A percentile compares a stretch with the other conserved stretches of the same genome.
phyloP scores from a whole-genome alignment of 2,888 invertebrate species.

The Euzetes globulus region DNA sequence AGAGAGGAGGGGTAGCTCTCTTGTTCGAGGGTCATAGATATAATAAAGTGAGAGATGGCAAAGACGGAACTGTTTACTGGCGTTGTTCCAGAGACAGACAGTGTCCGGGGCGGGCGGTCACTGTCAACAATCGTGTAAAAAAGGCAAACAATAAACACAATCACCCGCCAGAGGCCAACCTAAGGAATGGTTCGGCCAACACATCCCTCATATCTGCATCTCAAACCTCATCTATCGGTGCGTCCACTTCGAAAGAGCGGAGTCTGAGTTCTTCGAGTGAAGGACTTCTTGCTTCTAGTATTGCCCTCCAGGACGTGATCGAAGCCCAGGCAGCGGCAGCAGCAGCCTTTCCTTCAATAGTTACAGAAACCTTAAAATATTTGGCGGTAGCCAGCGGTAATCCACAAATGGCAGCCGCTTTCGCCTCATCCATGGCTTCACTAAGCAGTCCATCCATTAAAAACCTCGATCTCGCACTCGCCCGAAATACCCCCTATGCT shows the following conservation, averaged over 20 bases:
- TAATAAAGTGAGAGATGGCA: slow-evolving; percentile 43
- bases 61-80: slow-evolving; percentile 44
- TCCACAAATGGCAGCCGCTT: slow-evolving; percentile 41
- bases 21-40: slow-evolving; percentile 43
- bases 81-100: slow-evolving; percentile 43
- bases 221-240: not conserved
- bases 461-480: slow-evolving; percentile 15
- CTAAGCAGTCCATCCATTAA: slow-evolving; percentile 17
- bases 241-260: slow-evolving; percentile 12
- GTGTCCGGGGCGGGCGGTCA: slow-evolving; percentile 43
- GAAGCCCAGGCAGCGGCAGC: slow-evolving; percentile 34
- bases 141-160: slow-evolving; percentile 44
- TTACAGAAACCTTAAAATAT: slow-evolving; percentile 43
- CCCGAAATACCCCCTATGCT: not conserved
- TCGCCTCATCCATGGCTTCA: slow-evolving; percentile 33
- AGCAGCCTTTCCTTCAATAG: slow-evolving; percentile 40
- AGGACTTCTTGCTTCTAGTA: slow-evolving; percentile 25
- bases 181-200: slow-evolving; percentile 37
- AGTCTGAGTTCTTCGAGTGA: not conserved
- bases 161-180: slow-evolving; percentile 42
- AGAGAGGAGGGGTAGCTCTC: slow-evolving; percentile 43
- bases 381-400: slow-evolving; percentile 41
- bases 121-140: slow-evolving; percentile 43
- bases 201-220: not conserved
- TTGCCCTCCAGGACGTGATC: slow-evolving; percentile 34